Conservation (phyloP, 2,888 invertebrate genomes). For the Mesorhabditis belari region DNA sequence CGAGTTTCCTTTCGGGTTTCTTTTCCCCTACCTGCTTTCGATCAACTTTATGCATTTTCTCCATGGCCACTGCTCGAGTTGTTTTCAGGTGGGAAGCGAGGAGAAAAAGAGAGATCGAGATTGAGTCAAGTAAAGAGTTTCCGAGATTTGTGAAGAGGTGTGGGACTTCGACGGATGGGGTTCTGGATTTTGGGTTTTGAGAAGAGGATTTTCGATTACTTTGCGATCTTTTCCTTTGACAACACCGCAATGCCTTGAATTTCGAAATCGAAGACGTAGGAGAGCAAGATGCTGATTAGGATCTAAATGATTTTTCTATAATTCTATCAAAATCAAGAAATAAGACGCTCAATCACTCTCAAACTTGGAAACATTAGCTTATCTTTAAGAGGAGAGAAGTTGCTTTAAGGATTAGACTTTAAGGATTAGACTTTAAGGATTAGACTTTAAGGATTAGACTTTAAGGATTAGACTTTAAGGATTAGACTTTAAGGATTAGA, state of each 20-base stretch:
- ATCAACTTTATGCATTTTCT: slow-evolving; percentile 26
- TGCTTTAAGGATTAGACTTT: too few species aligned
- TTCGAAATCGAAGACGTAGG: background rate
- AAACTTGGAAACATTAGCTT: too few species aligned
- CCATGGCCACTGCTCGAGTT: slow-evolving; percentile 16
- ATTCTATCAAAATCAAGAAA: background rate
- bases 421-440: too few species aligned
- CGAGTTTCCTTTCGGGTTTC: too few species aligned
- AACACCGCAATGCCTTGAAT: background rate
- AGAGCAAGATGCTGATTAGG: background rate
- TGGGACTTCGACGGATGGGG: background rate
- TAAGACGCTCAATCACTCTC: too few species aligned
- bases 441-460: too few species aligned
- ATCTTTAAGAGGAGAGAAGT: too few species aligned
- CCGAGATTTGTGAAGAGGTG: background rate
- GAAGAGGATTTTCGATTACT: background rate
- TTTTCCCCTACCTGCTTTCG: slow-evolving; percentile 16
- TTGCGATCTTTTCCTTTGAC: background rate
- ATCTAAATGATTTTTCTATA: background rate
- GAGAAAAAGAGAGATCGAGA: slow-evolving; percentile 23
- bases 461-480: too few species aligned
- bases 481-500: too few species aligned
- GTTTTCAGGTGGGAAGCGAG: slow-evolving; percentile 23
- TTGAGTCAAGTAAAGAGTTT: slow-evolving; percentile 12
- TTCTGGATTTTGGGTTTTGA: background rate